Percentiles rank a stretch among this genome's conserved stretches.
Conservation (phyloP, 2,888 invertebrate species). For the Arge pagana region DNA sequence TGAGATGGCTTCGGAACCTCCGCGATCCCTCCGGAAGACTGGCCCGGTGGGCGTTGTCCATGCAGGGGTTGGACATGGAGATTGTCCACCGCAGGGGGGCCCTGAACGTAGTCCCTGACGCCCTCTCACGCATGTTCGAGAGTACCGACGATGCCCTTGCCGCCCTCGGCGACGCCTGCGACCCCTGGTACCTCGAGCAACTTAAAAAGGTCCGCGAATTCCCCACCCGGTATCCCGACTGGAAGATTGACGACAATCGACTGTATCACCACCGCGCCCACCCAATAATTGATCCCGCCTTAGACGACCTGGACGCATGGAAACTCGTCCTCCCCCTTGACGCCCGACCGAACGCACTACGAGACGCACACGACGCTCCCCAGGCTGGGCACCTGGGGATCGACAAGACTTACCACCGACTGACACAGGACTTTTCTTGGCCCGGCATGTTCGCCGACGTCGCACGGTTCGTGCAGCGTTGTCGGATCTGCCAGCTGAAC, state of each 20-base stretch:
- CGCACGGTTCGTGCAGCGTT: background rate
- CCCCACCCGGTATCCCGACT: background rate
- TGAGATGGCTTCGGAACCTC: constrained; percentile 27
- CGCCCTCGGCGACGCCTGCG: background rate
- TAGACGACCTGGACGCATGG: background rate
- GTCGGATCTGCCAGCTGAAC: constrained; percentile 28
- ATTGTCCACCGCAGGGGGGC: background rate
- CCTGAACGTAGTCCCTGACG: background rate
- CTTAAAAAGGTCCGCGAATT: too few relatives aligned
- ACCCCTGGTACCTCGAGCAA: background rate
- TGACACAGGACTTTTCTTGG: background rate
- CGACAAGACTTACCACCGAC: background rate
- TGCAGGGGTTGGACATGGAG: background rate
- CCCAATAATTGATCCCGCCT: background rate
- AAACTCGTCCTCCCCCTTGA: background rate
- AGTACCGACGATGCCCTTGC: background rate
- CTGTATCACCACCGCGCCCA: background rate
- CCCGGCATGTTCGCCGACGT: background rate
- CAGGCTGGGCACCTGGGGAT: background rate
- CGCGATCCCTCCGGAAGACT: background rate
- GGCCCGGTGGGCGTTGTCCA: background rate
- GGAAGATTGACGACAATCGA: background rate
- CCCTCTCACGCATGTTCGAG: background rate
- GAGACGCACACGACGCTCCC: background rate
- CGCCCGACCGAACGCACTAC: background rate